Evolutionary conservation across 1,140 invertebrate species (phyloP), one percentile per base, ranked within the genome.

Genomic region (Euwallacea similis): DNA sequence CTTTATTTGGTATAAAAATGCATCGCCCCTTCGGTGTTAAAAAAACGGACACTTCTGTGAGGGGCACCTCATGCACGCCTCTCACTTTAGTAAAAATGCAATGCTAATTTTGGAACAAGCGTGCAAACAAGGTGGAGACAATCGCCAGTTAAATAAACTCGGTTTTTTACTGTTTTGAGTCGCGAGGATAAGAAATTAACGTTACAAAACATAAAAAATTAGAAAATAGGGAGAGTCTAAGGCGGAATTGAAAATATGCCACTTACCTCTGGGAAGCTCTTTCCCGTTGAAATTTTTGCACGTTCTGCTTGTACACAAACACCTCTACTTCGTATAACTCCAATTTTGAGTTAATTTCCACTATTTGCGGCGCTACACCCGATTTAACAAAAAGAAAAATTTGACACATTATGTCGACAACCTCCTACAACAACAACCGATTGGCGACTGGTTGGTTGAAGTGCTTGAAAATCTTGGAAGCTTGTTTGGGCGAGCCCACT

Each of bases 401-500:
- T 73, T 79, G 78, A 81, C 74, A 80, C 80, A 81, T 81, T 80
- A 77, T 81, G 79, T 79, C 76, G 71, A 69, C 70, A 77, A 81
- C 80, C 75, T 77, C 76, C 73, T 75, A 69, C 71, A 71, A 76
- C 79, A 73, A 72, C 77, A 77, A 79, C 79, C 79, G 80, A 79
- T 77, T 81, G 76, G 77, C 79, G 80, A 81, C 80, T 81, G 79
- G 74, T 79, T 79, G 76, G 73, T 77, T 74, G 71, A 75, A 76
- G 77, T 77, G 76, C 74, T 77, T 74, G 71, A 76, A 76, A 79
- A 80, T 81, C 77, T 77, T 77, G 71, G 76, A 79, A 81, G 80
- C 80, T 81, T 81, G 80, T 81, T 81, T 81, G 79, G 80, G 73
- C 76, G 76, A 77, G 73, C 77, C 76, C 77, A 80, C 68, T 73